Percentiles rank a stretch among this genome's conserved stretches.
Evolutionary conservation across 2,797 vertebrate species (phyloP).

Genomic region (Eospalax fontanierii): DNA sequence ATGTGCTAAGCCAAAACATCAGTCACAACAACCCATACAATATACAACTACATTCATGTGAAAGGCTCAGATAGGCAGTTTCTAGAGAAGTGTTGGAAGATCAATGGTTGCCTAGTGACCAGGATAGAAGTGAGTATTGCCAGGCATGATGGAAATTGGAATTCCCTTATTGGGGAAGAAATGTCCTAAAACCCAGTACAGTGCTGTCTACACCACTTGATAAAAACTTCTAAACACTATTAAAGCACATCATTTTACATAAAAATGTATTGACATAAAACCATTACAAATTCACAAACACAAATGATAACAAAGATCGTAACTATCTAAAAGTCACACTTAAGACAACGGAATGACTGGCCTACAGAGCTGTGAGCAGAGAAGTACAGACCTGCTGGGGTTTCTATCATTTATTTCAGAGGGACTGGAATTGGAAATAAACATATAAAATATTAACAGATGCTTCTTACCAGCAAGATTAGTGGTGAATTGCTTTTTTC

Average conservation of each 20-base stretch:
- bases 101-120: no score
- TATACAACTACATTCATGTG: not conserved
- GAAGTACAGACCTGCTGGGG: no score
- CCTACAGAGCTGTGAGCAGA: not conserved
- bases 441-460: no score
- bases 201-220: not conserved
- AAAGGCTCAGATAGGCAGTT: not conserved
- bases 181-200: not conserved
- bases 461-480: not conserved
- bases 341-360: not conserved
- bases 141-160: not conserved
- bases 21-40: not conserved
- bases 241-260: constrained; percentile 24
- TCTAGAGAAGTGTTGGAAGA: no score
- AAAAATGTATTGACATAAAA: constrained; percentile 12
- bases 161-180: not conserved
- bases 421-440: no score
- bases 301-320: not conserved
- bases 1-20: not conserved
- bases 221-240: constrained; percentile 28
- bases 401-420: no score
- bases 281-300: constrained; percentile 4
- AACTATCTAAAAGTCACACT: not conserved
- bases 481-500: not conserved
- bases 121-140: not conserved